Conservation (phyloP, 2,888 invertebrate genomes). For the Liopterus haemorrhoidalis region DNA sequence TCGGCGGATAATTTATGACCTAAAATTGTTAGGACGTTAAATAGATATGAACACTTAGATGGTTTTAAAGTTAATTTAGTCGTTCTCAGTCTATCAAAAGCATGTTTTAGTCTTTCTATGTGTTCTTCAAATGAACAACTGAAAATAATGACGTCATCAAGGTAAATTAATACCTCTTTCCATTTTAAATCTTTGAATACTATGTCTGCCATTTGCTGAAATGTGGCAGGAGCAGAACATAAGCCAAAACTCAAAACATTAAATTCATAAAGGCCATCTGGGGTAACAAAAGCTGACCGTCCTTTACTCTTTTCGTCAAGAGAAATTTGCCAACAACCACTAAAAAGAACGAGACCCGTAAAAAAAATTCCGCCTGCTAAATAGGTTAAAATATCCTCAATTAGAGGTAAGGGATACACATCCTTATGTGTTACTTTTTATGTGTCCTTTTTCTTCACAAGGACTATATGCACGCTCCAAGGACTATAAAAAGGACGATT, state of each 20-base stretch:
- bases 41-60: too few relatives aligned
- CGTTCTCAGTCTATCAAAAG: too few relatives aligned
- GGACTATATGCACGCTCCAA: conserved; percentile 15
- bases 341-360: conserved; percentile 28
- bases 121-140: too few relatives aligned
- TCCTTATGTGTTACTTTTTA: conserved; percentile 23
- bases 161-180: conserved; percentile 25
- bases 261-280: conserved; percentile 23
- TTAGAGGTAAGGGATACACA: conserved; percentile 28
- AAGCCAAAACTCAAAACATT: neutral
- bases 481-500: conserved; percentile 6
- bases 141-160: conserved; percentile 16
- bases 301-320: conserved; percentile 22
- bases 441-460: conserved; percentile 16
- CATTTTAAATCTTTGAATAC: neutral
- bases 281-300: conserved; percentile 29
- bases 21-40: conserved; percentile 18
- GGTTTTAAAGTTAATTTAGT: conserved; percentile 19
- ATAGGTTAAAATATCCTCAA: conserved; percentile 30
- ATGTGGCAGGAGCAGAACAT: neutral
- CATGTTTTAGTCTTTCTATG: too few relatives aligned
- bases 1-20: conserved; percentile 13
- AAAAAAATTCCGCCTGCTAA: conserved; percentile 27
- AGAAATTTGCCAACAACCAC: conserved; percentile 29
- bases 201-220: conserved; percentile 1